Base-by-base conservation (phyloP, 2,797 vertebrate species). In the Acrossocheilus wenchowensis region DNA sequence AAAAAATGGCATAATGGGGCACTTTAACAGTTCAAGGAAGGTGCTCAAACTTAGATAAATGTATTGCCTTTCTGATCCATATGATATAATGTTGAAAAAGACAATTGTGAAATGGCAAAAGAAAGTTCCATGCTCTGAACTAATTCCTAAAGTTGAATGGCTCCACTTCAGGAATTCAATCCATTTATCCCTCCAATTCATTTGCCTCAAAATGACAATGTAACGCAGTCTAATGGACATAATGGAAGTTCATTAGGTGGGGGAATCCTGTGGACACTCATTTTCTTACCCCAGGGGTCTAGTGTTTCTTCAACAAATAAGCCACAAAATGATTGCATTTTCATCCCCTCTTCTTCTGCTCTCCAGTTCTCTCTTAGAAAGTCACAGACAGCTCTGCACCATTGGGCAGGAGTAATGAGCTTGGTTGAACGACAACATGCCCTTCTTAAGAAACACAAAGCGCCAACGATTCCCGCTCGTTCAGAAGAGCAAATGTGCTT, bases 221-320 rank as follows among this genome's bases (percentile, higher is more conserved):
- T 45, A 89, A 87, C 30, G 78, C 82, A 78, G 54, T 81, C 81
- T 84, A 64, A 88, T 88, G 81, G 82, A 88, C 80, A 83, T 64
- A 34, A 85, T 86, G 79, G 79, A 88, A 90, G 88, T 89, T 50
- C 87, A 87, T 84, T 91, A 34, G 83, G 88, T 86, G 41, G 26
- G 30, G 54, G 84, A 77, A 82, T 83, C 86, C 89, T 84, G 73
- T 52, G 1, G 52, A 87, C 81, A 84, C 73, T 43, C 60, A 86
- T 89, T 91, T 89, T 81, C 82, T 82, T n/a, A 6, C 81, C 82
- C 50, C 3, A 48, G 85, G 89, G 77, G 73, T 57, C 81, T 45
- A 82, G 60, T 48, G 85, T 64, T 86, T 89, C 15, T 87, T 26
- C 87, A 83, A 88, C 91, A 92, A 89, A 83, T 82, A 88, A 90